Evolutionary conservation across 2,888 invertebrate species (phyloP).

Genomic region (Amphiduros pacificus): DNA sequence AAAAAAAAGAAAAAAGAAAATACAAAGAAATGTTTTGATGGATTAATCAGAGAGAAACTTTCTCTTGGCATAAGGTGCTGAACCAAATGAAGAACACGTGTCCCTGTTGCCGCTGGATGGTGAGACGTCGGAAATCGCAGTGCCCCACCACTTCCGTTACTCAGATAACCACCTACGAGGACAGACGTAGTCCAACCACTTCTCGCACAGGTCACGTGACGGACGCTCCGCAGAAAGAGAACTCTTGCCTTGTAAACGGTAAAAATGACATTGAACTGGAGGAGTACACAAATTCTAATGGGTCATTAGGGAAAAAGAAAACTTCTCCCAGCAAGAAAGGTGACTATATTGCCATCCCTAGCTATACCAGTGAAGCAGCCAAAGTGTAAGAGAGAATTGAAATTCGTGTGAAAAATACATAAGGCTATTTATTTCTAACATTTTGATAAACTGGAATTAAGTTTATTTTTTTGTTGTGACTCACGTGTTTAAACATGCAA

Average conservation of each 20-base stretch:
- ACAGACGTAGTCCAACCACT: neutral
- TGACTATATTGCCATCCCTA: conserved; percentile 11
- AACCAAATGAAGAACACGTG: conserved; percentile 12
- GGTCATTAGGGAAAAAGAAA: neutral
- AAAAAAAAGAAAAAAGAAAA: too few relatives aligned
- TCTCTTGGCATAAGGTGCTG: conserved; percentile 9
- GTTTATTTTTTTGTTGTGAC: too few relatives aligned
- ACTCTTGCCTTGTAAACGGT: neutral
- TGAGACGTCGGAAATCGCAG: neutral
- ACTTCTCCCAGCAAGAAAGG: conserved; percentile 10
- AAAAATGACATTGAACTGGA: conserved; percentile 12
- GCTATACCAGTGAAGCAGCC: too few relatives aligned
- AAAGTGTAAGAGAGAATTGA: too few relatives aligned
- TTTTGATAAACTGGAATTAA: too few relatives aligned
- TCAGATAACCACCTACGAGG: conserved; percentile 13
- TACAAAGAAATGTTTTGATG: too few relatives aligned
- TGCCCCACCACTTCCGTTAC: conserved; percentile 5
- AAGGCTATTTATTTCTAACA: too few relatives aligned
- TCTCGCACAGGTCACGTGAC: neutral
- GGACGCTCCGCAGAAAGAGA: neutral
- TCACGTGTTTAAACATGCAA: too few relatives aligned
- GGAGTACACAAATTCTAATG: neutral
- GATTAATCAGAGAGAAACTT: too few relatives aligned
- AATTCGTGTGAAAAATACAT: too few relatives aligned
- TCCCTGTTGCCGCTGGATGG: conserved; percentile 2